These are phyloP conservation scores for Actinernus sp. DNA, from an alignment of 92 coral and sea anemone species.

Conservation along the genomic window DNA sequence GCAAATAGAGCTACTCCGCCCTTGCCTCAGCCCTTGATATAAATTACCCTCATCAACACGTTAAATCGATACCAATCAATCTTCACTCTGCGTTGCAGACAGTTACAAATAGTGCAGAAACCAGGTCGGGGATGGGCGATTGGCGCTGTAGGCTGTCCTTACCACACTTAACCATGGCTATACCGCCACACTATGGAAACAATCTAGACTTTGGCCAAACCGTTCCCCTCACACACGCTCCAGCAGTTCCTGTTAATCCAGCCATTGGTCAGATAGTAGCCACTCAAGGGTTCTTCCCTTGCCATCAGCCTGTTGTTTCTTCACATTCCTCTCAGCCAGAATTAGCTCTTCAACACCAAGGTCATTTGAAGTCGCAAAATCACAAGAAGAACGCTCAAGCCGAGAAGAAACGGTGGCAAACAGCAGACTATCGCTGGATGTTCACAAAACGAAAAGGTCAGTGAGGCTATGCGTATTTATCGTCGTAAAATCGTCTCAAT, in stretches of 20 bases:
- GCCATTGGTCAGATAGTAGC: slow-evolving; percentile 2
- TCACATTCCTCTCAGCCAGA: slow-evolving; percentile 5
- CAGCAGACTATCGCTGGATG: slow-evolving; percentile 99
- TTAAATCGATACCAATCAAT: slow-evolving; percentile 16
- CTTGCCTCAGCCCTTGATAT: slow-evolving; percentile 5
- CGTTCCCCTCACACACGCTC: slow-evolving; percentile 97
- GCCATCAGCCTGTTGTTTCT: background rate
- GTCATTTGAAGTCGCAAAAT: slow-evolving; percentile 6
- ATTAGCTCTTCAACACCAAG: background rate
- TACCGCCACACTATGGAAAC: slow-evolving; percentile 37
- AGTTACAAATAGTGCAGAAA: no score
- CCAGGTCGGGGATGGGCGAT: background rate
- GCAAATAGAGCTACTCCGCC: slow-evolving; percentile 34
- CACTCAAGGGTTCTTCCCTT: slow-evolving; percentile 3
- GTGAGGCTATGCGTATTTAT: no score
- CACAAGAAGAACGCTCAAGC: slow-evolving; percentile 27
- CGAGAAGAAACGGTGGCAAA: slow-evolving; percentile 98
- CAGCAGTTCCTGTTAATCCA: slow-evolving; percentile 57
- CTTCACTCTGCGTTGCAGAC: no score
- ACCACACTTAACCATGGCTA: slow-evolving; percentile 44
- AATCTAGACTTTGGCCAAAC: slow-evolving; percentile 77
- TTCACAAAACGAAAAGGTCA: slow-evolving; percentile 93
- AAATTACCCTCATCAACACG: slow-evolving; percentile 23
- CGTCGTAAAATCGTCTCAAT: no score
- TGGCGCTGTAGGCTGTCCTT: slow-evolving; percentile 75